A percentile compares a stretch with the other conserved stretches of the same genome.
phyloP scores from a whole-genome alignment of 2,888 invertebrate species.

The Leucania comma region DNA sequence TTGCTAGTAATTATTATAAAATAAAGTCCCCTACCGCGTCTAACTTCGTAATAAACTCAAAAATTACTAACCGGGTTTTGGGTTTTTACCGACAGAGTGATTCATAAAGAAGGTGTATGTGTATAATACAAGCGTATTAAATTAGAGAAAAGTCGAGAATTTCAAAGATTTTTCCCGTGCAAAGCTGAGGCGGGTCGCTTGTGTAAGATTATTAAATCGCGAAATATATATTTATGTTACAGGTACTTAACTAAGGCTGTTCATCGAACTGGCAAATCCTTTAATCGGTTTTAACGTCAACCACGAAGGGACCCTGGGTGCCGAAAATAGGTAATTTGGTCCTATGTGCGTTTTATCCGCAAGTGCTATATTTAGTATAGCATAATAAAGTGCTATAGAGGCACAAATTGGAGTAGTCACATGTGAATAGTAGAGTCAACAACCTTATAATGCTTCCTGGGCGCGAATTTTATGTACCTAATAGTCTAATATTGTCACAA shows the following conservation, averaged over 20 bases:
- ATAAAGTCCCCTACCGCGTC: too few relatives aligned
- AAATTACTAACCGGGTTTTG: too few relatives aligned
- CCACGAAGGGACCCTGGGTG: slow-evolving; percentile 30
- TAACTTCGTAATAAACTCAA: too few relatives aligned
- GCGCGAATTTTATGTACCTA: slow-evolving; percentile 13
- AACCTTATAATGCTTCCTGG: slow-evolving; percentile 36
- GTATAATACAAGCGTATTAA: too few relatives aligned
- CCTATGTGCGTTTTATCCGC: slow-evolving; percentile 29
- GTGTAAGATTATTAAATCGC: slow-evolving; percentile 4
- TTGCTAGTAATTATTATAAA: too few relatives aligned
- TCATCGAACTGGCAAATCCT: slow-evolving; percentile 34
- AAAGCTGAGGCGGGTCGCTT: too few relatives aligned
- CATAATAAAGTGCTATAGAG: slow-evolving; percentile 37
- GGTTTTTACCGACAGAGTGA: too few relatives aligned
- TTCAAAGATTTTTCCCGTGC: too few relatives aligned
- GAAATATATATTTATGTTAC: slow-evolving; percentile 22
- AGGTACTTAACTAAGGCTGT: slow-evolving; percentile 21
- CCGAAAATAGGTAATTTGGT: slow-evolving; percentile 42
- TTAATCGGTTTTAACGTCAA: slow-evolving; percentile 46
- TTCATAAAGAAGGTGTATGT: too few relatives aligned
- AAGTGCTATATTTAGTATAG: slow-evolving; percentile 29
- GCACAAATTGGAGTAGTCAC: slow-evolving; percentile 42
- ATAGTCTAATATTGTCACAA: not conserved
- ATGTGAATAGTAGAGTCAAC: slow-evolving; percentile 41
- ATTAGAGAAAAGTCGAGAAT: too few relatives aligned